Conservation (phyloP, 2,888 invertebrate species). For the Bhutanitis thaidina region DNA sequence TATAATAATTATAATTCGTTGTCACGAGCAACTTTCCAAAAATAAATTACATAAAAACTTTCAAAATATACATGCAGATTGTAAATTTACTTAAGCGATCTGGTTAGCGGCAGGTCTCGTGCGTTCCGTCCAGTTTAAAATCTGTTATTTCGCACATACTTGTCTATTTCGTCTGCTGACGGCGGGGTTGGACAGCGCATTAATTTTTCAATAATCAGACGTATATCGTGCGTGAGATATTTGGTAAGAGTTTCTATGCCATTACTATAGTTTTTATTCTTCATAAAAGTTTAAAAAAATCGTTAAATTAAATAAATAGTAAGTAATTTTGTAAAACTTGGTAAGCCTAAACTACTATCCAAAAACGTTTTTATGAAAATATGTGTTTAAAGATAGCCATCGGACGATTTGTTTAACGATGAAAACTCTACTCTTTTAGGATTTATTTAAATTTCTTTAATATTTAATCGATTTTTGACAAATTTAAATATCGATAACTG, state of each 20-base stretch:
- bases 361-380: too few relatives aligned
- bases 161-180: constrained; percentile 53
- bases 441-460: too few relatives aligned
- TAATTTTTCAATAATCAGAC: constrained; percentile 68
- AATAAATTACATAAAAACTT: background rate
- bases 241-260: background rate
- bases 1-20: background rate
- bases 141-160: constrained; percentile 42
- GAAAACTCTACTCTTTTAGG: too few relatives aligned
- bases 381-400: too few relatives aligned
- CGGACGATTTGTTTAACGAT: too few relatives aligned
- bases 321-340: too few relatives aligned
- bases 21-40: constrained; percentile 17
- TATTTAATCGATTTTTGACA: too few relatives aligned
- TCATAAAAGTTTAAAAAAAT: too few relatives aligned
- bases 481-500: too few relatives aligned
- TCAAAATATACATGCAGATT: background rate
- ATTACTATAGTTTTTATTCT: too few relatives aligned
- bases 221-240: constrained; percentile 28
- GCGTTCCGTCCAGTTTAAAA: constrained; percentile 46
- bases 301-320: too few relatives aligned
- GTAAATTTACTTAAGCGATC: constrained; percentile 24
- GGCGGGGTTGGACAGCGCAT: constrained; percentile 57
- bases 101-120: constrained; percentile 29
- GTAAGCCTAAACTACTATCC: too few relatives aligned